A percentile compares a stretch with the other conserved stretches of the same genome.
phyloP scores from a whole-genome alignment of 2,888 invertebrate species.

The Venustoraphidia nigricollis region DNA sequence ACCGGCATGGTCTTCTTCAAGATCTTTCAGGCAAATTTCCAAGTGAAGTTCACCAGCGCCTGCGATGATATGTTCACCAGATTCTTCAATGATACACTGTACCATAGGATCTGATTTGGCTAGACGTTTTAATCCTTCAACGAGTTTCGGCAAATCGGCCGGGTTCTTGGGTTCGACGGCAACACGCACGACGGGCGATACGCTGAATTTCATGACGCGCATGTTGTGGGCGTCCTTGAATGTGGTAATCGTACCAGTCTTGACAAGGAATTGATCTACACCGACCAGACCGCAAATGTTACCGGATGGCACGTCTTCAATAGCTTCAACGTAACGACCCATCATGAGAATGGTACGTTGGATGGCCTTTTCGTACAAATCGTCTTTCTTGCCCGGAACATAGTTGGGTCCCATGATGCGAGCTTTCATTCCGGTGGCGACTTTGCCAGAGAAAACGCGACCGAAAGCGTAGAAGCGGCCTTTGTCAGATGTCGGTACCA shows the following conservation, averaged over 20 bases:
- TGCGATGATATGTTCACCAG: constrained; percentile 98
- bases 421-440: constrained; percentile 80
- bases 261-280: constrained; percentile 98
- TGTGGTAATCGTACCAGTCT: constrained; percentile 98
- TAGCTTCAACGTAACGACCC: constrained; percentile 98
- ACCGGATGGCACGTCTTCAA: constrained; percentile 97
- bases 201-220: constrained; percentile 99
- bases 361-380: constrained; percentile 96
- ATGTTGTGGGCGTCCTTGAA: constrained; percentile 99
- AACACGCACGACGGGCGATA: constrained; percentile 97
- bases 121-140: constrained; percentile 91
- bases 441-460: constrained; percentile 96
- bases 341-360: constrained; percentile 99
- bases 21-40: constrained; percentile 98
- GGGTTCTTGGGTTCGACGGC: constrained; percentile 99
- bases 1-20: constrained; percentile 99
- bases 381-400: constrained; percentile 95
- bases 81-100: constrained; percentile 98
- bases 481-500: constrained; percentile 99
- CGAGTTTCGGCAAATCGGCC: constrained; percentile 96
- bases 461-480: constrained; percentile 99
- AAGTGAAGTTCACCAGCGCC: constrained; percentile 99
- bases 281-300: constrained; percentile 99
- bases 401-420: constrained; percentile 99
- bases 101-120: constrained; percentile 99